Conservation (phyloP, 2,888 invertebrate genomes). For the Tetanocera ferruginea region DNA sequence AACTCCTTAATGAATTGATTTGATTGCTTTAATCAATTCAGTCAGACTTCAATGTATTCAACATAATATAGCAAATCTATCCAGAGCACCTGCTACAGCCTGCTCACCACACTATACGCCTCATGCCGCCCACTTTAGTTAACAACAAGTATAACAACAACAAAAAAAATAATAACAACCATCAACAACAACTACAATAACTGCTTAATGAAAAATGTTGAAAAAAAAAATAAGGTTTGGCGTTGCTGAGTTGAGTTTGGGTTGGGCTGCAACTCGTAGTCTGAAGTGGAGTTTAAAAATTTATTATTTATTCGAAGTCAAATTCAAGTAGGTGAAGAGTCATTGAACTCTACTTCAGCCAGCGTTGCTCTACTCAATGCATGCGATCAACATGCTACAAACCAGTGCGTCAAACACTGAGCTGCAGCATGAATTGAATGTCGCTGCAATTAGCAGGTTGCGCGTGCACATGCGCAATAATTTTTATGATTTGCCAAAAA, state of each 20-base stretch:
- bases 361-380: background rate
- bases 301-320: background rate
- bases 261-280: background rate
- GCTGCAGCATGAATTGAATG: background rate
- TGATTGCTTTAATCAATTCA: too few relatives aligned
- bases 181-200: too few relatives aligned
- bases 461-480: conserved; percentile 5
- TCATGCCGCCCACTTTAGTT: too few relatives aligned
- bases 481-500: conserved; percentile 26
- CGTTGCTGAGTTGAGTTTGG: background rate
- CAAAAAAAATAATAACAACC: too few relatives aligned
- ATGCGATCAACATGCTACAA: background rate
- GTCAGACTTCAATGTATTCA: too few relatives aligned
- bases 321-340: conserved; percentile 26
- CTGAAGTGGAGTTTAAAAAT: background rate
- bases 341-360: conserved; percentile 13
- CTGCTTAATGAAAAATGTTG: too few relatives aligned
- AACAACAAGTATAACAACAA: too few relatives aligned
- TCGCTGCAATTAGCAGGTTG: conserved; percentile 10
- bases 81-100: too few relatives aligned
- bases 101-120: too few relatives aligned
- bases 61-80: too few relatives aligned
- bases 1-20: too few relatives aligned
- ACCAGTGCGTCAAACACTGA: background rate
- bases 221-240: too few relatives aligned